These are phyloP conservation scores for Neodiprion virginianus DNA, from an alignment of 1,140 invertebrate species.

Conservation along the genomic window DNA sequence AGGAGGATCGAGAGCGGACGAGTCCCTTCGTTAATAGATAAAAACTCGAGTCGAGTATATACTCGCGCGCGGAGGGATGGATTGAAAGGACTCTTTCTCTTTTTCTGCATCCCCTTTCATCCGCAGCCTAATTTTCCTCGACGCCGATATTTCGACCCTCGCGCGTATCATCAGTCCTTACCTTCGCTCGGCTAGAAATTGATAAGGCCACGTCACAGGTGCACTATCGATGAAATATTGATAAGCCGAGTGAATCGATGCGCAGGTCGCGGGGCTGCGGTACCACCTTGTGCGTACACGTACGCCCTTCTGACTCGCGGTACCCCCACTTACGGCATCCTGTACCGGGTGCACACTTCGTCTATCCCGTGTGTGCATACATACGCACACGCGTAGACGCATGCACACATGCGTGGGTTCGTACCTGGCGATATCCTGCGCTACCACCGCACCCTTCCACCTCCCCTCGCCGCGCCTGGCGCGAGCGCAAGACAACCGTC, in stretches of 20 bases:
- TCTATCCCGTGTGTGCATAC: neutral
- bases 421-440: slow-evolving; percentile 3
- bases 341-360: neutral
- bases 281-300: slow-evolving; percentile 6
- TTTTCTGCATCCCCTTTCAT: neutral
- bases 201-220: neutral
- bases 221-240: slow-evolving; percentile 7
- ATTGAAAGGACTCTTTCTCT: neutral
- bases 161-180: too few species aligned
- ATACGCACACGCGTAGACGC: too few species aligned
- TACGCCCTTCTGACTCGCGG: neutral
- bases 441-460: neutral
- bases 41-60: neutral
- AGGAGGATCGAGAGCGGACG: neutral
- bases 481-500: neutral
- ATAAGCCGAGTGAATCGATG: slow-evolving; percentile 4
- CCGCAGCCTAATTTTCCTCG: too few species aligned
- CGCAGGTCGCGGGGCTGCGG: neutral
- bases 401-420: neutral
- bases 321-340: neutral
- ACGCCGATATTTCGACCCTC: too few species aligned
- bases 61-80: neutral
- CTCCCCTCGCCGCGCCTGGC: neutral
- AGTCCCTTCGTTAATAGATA: slow-evolving; percentile 5
- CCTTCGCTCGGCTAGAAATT: neutral